A percentile compares a stretch with the other conserved stretches of the same genome.
Conservation (phyloP, 2,113 vertebrate species). For the Rhea pennata region DNA sequence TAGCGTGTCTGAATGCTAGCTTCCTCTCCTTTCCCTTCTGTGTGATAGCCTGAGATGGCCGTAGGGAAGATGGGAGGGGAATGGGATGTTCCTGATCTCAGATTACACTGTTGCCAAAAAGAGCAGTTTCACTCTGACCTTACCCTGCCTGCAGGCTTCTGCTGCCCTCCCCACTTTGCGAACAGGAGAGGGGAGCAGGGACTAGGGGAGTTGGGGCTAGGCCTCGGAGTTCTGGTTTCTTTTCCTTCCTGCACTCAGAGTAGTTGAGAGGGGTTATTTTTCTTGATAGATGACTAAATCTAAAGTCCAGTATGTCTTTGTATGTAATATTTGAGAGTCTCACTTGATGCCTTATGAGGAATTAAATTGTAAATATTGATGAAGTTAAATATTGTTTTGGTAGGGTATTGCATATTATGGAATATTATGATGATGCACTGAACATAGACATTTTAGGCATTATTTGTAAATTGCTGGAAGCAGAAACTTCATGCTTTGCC, state of each 20-base stretch:
- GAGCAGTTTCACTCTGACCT: rapidly evolving
- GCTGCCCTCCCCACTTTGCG: not conserved
- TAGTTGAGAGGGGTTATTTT: not conserved
- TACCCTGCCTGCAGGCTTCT: not conserved
- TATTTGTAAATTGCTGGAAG: not conserved
- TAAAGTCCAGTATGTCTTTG: not conserved
- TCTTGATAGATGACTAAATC: not conserved
- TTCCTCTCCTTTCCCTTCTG: not conserved
- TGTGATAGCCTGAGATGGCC: not conserved
- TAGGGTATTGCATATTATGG: not conserved
- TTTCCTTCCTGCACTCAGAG: not conserved
- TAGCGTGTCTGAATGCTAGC: not conserved
- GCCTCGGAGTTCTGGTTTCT: not conserved
- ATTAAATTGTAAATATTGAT: not conserved
- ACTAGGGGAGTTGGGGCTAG: not conserved
- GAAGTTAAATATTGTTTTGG: not conserved
- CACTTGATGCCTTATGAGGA: not conserved
- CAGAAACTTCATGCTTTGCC: not conserved
- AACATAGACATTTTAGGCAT: not conserved
- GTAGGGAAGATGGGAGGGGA: not conserved
- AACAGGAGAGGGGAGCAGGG: rapidly evolving
- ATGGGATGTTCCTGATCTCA: not conserved
- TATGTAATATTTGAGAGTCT: not conserved
- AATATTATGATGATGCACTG: rapidly evolving
- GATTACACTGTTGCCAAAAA: not conserved